Evolutionary conservation across 2,888 invertebrate genomes (phyloP), one percentile per base, ranked within the genome.

Genomic region (Pyrochroa serraticornis): DNA sequence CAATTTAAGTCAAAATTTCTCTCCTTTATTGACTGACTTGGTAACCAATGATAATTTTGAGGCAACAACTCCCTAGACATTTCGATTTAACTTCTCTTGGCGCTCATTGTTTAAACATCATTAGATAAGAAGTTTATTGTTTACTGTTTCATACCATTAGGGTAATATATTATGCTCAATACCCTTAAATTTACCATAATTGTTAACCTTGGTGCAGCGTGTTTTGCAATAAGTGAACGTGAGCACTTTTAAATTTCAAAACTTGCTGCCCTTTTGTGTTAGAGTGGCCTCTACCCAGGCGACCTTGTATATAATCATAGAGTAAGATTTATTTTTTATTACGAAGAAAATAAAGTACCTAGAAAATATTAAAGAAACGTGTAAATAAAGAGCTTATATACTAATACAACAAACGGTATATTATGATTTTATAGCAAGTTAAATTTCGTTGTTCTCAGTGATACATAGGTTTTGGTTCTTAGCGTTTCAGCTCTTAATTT

Each of bases 251-350:
- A 13, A 22, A 22, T 22, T 35, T 31, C 22, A 33, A 42, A 46
- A 14, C 35, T 10, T 13, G 47, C 38, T 47, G 51, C 42, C 42
- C 12, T 38, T 58, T 35, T 33, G 52, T 58, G 51, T 58, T 58
- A 58, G 58, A 47, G 31, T 22, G 22, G 22, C 14, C 9, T 56
- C 38, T 50, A 33, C 55, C 36, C 43, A 37, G 53, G 41, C 41
- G 45, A 53, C 44, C 36, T 45, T 66, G 66, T 66, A 66, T 64
- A 66, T 66, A 66, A 66, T 66, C 66, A 64, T 66, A 66, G 64
- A 57, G 39, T 66, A 66, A 62, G 60, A 46, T 59, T 62, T 66
- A 64, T 66, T 66, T 65, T 62, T 58, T 59, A 55, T 58, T 54
- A 62, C 58, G 43, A 48, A 22, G 36, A 44, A 60, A 46, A 60